phyloP scores from a whole-genome alignment of 2,113 vertebrate species.

The Malurus melanocephalus region DNA sequence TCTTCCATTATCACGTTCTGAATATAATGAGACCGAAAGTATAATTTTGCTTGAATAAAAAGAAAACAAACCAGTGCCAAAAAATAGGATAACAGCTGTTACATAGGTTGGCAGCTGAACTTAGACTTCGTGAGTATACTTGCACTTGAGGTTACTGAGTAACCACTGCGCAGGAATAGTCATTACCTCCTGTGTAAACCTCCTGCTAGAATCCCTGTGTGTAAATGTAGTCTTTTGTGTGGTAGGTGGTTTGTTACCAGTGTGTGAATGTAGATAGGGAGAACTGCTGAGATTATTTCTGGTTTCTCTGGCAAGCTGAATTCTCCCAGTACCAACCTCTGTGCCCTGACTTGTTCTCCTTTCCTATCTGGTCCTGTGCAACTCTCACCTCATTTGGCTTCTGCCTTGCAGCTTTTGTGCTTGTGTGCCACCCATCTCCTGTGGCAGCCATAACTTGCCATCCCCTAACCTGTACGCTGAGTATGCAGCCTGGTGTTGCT shows the following conservation, averaged over 20 bases:
- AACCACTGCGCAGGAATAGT: not conserved
- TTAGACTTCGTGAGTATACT: not conserved
- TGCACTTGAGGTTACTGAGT: not conserved
- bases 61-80: not conserved
- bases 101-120: not conserved
- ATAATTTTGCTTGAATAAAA: not conserved
- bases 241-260: not conserved
- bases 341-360: not conserved
- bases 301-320: not conserved
- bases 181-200: not conserved
- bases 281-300: slow-evolving; percentile 4
- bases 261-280: not conserved
- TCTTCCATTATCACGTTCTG: not conserved
- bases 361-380: slow-evolving; percentile 4
- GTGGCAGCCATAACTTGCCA: not conserved
- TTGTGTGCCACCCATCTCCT: not conserved
- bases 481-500: slow-evolving; percentile 17
- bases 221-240: not conserved
- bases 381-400: slow-evolving; percentile 11
- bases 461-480: slow-evolving; percentile 13
- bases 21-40: not conserved
- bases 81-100: not conserved
- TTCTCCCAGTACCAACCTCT: not conserved
- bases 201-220: not conserved
- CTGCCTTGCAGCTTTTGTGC: slow-evolving; percentile 22